A percentile compares a stretch with the other conserved stretches of the same genome.
phyloP scores from a whole-genome alignment of 1,140 invertebrate genomes.

The Aphelinus certus region DNA sequence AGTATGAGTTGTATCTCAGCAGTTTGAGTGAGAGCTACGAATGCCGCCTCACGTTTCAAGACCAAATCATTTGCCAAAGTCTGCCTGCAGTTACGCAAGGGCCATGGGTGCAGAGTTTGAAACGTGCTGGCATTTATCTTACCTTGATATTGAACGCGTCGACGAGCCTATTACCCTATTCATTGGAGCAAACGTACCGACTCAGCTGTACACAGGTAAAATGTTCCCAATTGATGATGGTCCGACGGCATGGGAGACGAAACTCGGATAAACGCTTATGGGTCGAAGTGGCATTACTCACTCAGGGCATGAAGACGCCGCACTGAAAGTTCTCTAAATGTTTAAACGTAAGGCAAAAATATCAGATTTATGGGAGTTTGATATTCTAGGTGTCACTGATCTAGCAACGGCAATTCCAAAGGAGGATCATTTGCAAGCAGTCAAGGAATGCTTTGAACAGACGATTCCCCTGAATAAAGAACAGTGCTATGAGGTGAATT shows the following conservation, averaged over 20 bases:
- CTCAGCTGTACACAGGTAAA: background rate
- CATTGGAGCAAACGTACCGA: background rate
- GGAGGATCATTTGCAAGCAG: slow-evolving; percentile 1
- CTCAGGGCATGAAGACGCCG: background rate
- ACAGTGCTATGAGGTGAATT: slow-evolving; percentile 49
- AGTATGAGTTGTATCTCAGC: slow-evolving; percentile 20
- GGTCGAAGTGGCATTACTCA: background rate
- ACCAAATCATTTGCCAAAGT: slow-evolving; percentile 38
- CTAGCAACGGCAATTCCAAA: slow-evolving; percentile 45
- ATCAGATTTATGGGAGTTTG: slow-evolving; percentile 55
- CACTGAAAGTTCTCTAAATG: slow-evolving; percentile 24
- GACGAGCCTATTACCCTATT: background rate
- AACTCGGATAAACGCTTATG: slow-evolving; percentile 12
- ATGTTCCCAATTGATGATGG: background rate
- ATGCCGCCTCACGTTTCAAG: slow-evolving; percentile 38
- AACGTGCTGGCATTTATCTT: slow-evolving; percentile 35
- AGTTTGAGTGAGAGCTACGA: slow-evolving; percentile 23
- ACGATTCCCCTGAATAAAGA: slow-evolving; percentile 43
- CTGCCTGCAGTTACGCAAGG: background rate
- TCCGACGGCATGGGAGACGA: background rate
- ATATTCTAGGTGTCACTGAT: slow-evolving; percentile 56
- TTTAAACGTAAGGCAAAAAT: slow-evolving; percentile 40
- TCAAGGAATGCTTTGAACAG: slow-evolving; percentile 42
- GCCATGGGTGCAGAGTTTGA: slow-evolving; percentile 31
- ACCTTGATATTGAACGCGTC: slow-evolving; percentile 17